Evolutionary conservation across 2,888 invertebrate genomes (phyloP).

Genomic region (Agrochola lota): DNA sequence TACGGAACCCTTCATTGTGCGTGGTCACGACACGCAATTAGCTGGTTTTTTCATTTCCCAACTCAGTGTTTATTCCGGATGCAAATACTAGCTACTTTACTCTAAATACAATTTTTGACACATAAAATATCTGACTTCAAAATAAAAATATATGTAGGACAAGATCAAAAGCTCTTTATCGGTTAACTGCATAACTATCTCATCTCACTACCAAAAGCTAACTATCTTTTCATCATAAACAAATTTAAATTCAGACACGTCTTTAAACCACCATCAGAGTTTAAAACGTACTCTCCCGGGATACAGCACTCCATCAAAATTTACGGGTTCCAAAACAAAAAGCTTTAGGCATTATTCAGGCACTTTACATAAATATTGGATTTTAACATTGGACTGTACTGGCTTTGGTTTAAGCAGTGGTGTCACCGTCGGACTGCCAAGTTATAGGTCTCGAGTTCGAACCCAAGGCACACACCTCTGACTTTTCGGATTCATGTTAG

Average conservation of each 20-base stretch:
- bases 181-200: neutral
- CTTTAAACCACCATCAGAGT: constrained; percentile 32
- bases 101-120: neutral
- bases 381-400: constrained; percentile 61
- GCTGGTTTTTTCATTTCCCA: neutral
- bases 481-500: too few species aligned
- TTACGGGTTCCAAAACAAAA: constrained; percentile 51
- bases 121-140: too few species aligned
- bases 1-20: too few species aligned
- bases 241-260: constrained; percentile 38
- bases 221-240: constrained; percentile 9
- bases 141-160: too few species aligned
- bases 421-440: too few species aligned
- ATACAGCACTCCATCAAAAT: constrained; percentile 42
- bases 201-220: neutral
- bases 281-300: constrained; percentile 24
- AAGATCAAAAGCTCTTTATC: neutral
- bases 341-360: constrained; percentile 55
- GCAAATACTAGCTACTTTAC: neutral
- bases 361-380: constrained; percentile 64
- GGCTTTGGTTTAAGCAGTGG: neutral
- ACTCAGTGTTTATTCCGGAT: neutral
- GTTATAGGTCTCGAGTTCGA: too few species aligned
- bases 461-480: too few species aligned
- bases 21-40: too few species aligned